Evolutionary conservation across 1,140 invertebrate species (phyloP).

Genomic region (Trichonephila clavata): DNA sequence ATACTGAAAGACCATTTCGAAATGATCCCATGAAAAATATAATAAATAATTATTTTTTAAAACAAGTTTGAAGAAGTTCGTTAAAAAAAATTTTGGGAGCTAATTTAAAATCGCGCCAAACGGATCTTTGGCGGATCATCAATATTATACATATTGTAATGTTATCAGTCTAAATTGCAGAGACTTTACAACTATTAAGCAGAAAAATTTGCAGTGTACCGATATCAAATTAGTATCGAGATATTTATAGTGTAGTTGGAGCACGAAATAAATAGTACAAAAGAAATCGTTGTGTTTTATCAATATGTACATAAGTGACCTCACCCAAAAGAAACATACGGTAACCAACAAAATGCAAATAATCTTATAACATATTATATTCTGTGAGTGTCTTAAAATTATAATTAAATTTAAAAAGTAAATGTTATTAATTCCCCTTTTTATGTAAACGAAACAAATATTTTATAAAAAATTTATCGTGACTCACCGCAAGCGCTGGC

Average conservation of each 20-base stretch:
- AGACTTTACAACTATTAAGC: too few relatives aligned
- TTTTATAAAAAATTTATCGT: background rate
- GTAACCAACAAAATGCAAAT: background rate
- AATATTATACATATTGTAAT: too few relatives aligned
- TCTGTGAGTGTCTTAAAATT: background rate
- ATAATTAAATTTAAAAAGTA: background rate
- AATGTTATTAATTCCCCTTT: background rate
- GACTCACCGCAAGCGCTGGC: conserved; percentile 28
- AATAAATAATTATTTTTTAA: background rate
- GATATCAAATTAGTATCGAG: too few relatives aligned
- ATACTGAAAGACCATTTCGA: too few relatives aligned
- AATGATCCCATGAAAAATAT: too few relatives aligned
- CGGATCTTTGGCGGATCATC: too few relatives aligned
- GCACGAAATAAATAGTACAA: background rate
- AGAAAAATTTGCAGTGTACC: too few relatives aligned
- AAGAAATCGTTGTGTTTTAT: background rate
- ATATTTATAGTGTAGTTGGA: background rate
- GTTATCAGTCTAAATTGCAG: too few relatives aligned
- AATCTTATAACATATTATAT: background rate
- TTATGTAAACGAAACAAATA: background rate
- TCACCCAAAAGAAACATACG: conserved; percentile 20
- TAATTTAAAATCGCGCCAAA: background rate
- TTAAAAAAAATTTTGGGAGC: background rate
- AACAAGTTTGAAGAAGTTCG: background rate
- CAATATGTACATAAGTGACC: background rate